These are phyloP conservation scores for Conops quadrifasciatus DNA, from an alignment of 2,888 invertebrate genomes.

Conservation along the genomic window DNA sequence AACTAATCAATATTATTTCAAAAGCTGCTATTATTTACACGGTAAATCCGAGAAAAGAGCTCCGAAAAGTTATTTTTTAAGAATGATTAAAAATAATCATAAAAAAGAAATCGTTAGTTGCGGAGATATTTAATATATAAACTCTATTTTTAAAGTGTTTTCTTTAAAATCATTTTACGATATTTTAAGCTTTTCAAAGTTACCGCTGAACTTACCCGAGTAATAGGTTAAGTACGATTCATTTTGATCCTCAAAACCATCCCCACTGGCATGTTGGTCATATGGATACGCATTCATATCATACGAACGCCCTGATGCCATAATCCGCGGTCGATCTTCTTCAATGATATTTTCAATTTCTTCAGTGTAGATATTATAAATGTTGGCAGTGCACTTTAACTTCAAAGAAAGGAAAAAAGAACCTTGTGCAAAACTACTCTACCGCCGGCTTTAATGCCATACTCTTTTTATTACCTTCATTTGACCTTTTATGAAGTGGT, in stretches of 20 bases:
- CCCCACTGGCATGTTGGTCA: conserved; percentile 55
- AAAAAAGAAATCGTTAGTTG: too few relatives aligned
- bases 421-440: background rate
- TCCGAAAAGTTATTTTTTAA: too few relatives aligned
- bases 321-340: conserved; percentile 64
- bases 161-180: too few relatives aligned
- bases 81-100: too few relatives aligned
- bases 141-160: too few relatives aligned
- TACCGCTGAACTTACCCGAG: conserved; percentile 54
- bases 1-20: too few relatives aligned
- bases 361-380: conserved; percentile 64
- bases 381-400: conserved; percentile 64
- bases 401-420: conserved; percentile 40
- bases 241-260: conserved; percentile 62
- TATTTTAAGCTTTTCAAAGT: too few relatives aligned
- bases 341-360: conserved; percentile 64
- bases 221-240: conserved; percentile 63
- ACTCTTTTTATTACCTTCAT: conserved; percentile 48
- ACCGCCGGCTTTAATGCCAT: background rate
- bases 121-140: too few relatives aligned
- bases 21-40: too few relatives aligned
- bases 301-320: conserved; percentile 65
- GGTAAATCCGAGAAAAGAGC: too few relatives aligned
- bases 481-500: conserved; percentile 62
- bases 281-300: conserved; percentile 62